Evolutionary conservation across 2,888 invertebrate genomes (phyloP).

Genomic region (Synanthedon formicaeformis): DNA sequence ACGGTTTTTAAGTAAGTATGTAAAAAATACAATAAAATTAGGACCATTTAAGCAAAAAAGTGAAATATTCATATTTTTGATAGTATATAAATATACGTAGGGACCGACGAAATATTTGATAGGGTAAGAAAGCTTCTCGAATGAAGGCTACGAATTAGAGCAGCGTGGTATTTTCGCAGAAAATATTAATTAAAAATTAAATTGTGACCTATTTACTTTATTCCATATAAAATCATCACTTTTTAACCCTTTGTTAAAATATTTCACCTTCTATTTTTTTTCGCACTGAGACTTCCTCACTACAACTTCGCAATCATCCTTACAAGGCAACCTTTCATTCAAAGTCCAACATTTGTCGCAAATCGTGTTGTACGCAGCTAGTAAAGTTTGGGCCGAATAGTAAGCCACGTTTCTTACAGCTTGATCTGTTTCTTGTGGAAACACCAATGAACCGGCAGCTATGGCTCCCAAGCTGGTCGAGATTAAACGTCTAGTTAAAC

Average conservation of each 20-base stretch:
- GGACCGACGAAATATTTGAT: too few relatives aligned
- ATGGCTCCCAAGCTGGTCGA: constrained; percentile 24
- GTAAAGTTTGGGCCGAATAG: constrained; percentile 11
- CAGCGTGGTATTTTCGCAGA: too few relatives aligned
- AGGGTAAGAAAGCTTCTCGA: too few relatives aligned
- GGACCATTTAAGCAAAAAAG: too few relatives aligned
- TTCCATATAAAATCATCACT: too few relatives aligned
- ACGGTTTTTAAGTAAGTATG: too few relatives aligned
- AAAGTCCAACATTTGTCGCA: constrained; percentile 18
- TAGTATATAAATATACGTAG: too few relatives aligned
- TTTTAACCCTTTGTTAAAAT: neutral
- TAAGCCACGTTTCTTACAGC: constrained; percentile 21
- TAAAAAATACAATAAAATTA: too few relatives aligned
- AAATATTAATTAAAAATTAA: too few relatives aligned
- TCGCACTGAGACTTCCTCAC: neutral
- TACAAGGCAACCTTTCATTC: constrained; percentile 27
- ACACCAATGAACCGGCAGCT: constrained; percentile 30
- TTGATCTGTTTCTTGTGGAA: constrained; percentile 42
- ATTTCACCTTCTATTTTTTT: neutral
- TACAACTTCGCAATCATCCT: constrained; percentile 5
- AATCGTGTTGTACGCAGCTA: constrained; percentile 19
- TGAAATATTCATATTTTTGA: too few relatives aligned
- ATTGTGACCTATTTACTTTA: too few relatives aligned
- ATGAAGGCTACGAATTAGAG: too few relatives aligned
- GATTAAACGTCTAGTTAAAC: constrained; percentile 18